Percentiles rank a stretch among this genome's conserved stretches.
Evolutionary conservation across 2,888 invertebrate genomes (phyloP).

Genomic region (Norana najaformis): DNA sequence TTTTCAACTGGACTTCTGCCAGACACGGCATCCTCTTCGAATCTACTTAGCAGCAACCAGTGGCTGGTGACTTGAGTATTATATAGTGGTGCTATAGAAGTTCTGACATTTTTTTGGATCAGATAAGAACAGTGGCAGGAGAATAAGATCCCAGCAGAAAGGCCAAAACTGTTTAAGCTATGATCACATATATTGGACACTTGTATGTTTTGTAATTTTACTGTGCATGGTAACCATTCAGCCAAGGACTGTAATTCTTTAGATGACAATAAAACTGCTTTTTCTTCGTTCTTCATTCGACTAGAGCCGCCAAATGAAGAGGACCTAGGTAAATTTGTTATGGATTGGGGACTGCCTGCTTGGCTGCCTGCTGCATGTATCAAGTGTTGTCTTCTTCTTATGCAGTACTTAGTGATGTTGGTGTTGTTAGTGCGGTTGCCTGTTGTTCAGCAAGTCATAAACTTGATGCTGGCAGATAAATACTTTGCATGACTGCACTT

Average conservation of each 20-base stretch:
- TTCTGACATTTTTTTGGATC: too few relatives aligned
- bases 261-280: conserved; percentile 15
- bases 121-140: too few relatives aligned
- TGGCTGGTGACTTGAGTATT: too few relatives aligned
- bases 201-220: not conserved
- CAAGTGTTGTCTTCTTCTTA: not conserved
- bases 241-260: not conserved
- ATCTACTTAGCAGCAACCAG: too few relatives aligned
- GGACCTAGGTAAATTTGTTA: not conserved
- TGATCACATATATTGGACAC: not conserved
- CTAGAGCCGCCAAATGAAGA: conserved; percentile 22
- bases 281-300: conserved; percentile 19
- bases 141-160: not conserved
- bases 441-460: not conserved
- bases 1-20: too few relatives aligned
- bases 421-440: not conserved
- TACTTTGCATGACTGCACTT: not conserved
- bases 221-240: not conserved
- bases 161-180: not conserved
- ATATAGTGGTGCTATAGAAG: too few relatives aligned
- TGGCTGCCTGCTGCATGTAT: conserved; percentile 10
- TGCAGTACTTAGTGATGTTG: not conserved
- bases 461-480: not conserved
- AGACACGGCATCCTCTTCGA: too few relatives aligned
- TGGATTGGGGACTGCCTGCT: not conserved